Evolutionary conservation across 2,888 invertebrate genomes (phyloP).

Genomic region (Nomada fabriciana): DNA sequence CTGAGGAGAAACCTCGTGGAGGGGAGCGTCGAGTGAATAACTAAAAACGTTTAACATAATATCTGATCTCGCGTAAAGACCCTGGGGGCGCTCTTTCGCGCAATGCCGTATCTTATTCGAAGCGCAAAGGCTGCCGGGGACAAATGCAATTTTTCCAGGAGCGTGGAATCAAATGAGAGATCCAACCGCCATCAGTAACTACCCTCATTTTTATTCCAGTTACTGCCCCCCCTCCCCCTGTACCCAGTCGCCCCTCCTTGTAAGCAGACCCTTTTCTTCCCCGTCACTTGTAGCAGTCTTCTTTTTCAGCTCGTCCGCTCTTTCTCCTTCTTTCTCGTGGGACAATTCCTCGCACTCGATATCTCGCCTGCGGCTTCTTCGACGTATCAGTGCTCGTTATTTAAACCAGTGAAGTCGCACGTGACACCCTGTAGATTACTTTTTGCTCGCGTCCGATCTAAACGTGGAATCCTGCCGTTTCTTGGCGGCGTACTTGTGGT

Average conservation of each 20-base stretch:
- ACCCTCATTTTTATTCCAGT: slow-evolving; percentile 73
- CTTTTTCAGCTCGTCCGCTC: background rate
- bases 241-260: background rate
- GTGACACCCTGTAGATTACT: slow-evolving; percentile 52
- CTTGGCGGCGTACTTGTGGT: slow-evolving; percentile 1
- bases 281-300: slow-evolving; percentile 44
- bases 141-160: slow-evolving; percentile 76
- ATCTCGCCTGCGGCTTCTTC: slow-evolving; percentile 38
- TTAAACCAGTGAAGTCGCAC: slow-evolving; percentile 48
- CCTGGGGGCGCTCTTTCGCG: slow-evolving; percentile 70
- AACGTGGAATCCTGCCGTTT: slow-evolving; percentile 24
- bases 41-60: slow-evolving; percentile 80
- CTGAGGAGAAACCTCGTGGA: slow-evolving; percentile 3
- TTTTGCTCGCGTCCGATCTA: slow-evolving; percentile 6
- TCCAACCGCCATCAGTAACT: slow-evolving; percentile 74
- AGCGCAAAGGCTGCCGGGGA: slow-evolving; percentile 72
- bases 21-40: slow-evolving; percentile 75
- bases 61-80: slow-evolving; percentile 75
- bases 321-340: background rate
- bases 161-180: slow-evolving; percentile 75
- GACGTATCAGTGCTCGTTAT: slow-evolving; percentile 63
- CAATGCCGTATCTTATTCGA: slow-evolving; percentile 67
- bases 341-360: slow-evolving; percentile 24
- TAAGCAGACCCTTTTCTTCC: slow-evolving; percentile 8
- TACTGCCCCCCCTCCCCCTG: slow-evolving; percentile 44